Percentiles rank a stretch among this genome's conserved stretches.
phyloP scores from a whole-genome alignment of 2,888 invertebrate species.

The Gibbula magus region DNA sequence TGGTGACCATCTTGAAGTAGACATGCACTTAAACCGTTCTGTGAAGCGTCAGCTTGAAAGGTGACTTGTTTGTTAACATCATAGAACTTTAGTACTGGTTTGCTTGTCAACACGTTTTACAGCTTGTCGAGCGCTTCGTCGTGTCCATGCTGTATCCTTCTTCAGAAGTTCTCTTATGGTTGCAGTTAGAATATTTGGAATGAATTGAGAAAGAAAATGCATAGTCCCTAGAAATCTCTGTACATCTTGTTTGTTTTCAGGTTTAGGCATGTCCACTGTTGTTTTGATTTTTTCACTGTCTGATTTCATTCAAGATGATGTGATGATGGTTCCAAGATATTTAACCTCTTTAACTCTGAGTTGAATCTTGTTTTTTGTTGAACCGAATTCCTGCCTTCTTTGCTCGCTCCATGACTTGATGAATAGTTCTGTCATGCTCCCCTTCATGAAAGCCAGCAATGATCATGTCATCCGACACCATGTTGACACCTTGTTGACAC shows the following conservation, averaged over 20 bases:
- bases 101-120: not conserved
- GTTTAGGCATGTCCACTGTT: too few relatives aligned
- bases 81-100: conserved; percentile 11
- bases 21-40: conserved; percentile 30
- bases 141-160: not conserved
- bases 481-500: too few relatives aligned
- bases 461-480: too few relatives aligned
- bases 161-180: conserved; percentile 10
- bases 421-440: too few relatives aligned
- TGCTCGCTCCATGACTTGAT: conserved; percentile 6
- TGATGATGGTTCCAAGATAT: too few relatives aligned
- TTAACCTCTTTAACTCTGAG: not conserved
- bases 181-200: too few relatives aligned
- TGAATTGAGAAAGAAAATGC: too few relatives aligned
- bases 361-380: too few relatives aligned
- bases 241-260: conserved; percentile 16
- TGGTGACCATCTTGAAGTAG: conserved; percentile 28
- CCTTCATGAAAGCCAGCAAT: too few relatives aligned
- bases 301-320: not conserved
- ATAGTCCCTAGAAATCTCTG: conserved; percentile 27
- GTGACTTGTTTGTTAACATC: conserved; percentile 20
- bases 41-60: conserved; percentile 20
- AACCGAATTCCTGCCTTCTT: conserved; percentile 7
- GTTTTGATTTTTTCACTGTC: too few relatives aligned
- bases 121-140: conserved; percentile 1